Base-by-base conservation (phyloP, 1,140 invertebrate species). In the Drosophila kepulauana region DNA sequence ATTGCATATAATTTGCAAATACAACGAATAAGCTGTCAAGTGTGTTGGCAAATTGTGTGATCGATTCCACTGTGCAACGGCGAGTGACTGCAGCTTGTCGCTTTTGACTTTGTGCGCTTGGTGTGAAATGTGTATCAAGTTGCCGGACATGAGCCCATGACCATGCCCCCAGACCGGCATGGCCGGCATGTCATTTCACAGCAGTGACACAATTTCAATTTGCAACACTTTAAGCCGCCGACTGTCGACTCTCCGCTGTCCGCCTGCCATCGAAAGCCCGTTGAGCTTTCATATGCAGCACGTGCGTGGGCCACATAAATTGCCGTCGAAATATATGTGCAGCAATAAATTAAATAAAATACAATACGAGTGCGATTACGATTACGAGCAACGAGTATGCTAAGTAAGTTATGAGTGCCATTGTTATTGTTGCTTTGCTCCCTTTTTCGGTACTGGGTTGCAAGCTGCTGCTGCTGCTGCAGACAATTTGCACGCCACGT, bases 131-230 rank as follows among this genome's bases (percentile, higher is more conserved):
- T 68, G 75, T 87, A 82, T 77, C 82, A 87, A 79, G 82, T 70
- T 46, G 62, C 68, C 68, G 67, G 58, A 70, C 62, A 68, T 62
- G 41, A 7, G 69, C 69, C 68, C 45, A 64, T 52, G 63, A 7
- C 74, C 74, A 67, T 68, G 66, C 65, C 82, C 70, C 45, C 62
- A 7, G 56, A 41, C 72, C 54, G 51, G 41, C 57, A 58, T 51
- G 41, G n/a, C 41, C 33, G 33, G 33, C 48, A 33, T 52, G 51
- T 52, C 51, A 52, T 52, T 70, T 70, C n/a, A n/a, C 48, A 33
- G 10, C 65, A 88, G 72, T 88, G 82, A 88, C 82, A 87, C 80
- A 87, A 69, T 87, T 84, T 79, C 52, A 73, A 79, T 82, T 87
- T 73, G 68, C 52, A 76, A 68, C 58, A 66, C 11, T 35, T 67